Evolutionary conservation across 2,888 invertebrate species (phyloP), one percentile per base, ranked within the genome.

Genomic region (Sarcophaga carnaria): DNA sequence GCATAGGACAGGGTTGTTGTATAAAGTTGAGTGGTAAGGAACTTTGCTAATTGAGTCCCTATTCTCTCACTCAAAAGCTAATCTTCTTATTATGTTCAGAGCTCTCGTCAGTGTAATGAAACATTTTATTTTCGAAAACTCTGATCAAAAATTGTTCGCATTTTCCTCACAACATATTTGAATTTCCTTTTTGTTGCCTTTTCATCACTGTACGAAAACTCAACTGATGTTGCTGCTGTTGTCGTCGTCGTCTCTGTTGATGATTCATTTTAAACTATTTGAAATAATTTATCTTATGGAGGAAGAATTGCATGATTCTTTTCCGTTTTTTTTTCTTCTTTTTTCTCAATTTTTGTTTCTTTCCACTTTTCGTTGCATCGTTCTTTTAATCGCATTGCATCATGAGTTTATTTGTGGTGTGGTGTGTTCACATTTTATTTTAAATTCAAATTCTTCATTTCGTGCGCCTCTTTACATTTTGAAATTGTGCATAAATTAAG

Each of bases 201-300:
- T 37, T 2, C 37, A 10, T 10, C 37, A 37, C 37, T 8, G 37
- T 37, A 37, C 8, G 2, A 37, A 37, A n/a, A n/a, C n/a, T n/a
- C 8, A 10, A 37, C 2, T 10, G 37, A 10, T 37, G 37, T 37
- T 37, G 10, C 37, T 37, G 37, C 37, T 37, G 37, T 37, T 37
- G 37, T 37, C 2, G 37, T 37, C 10, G 37, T 10, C 8, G 37
- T 10, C 2, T 37, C 17, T 67, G 54, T 62, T 80, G 89, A 88
- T 89, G 89, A 89, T 87, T 89, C 89, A 89, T 89, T 80, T 82
- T 75, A 77, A 88, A 89, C 86, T 86, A 88, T 89, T 89, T 88
- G 83, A 77, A 88, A 88, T 86, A 87, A 88, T 88, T 89, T 89
- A 88, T 89, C 83, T 88, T 83, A 60, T 83, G 84, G 14, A 17